phyloP scores from a whole-genome alignment of 2,113 vertebrate genomes.

The human region GRCh38 chr11:41213501-41214000 shows the following conservation, averaged over 20 bases:
- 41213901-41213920: constrained; percentile 43
- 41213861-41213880: neutral
- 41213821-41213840: constrained; percentile 51
- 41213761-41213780: constrained; percentile 53
- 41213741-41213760: constrained; percentile 35
- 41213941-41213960: constrained; percentile 26
- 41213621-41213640: constrained; percentile 10
- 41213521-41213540: neutral
- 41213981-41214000: constrained; percentile 57
- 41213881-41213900: neutral
- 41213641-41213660: constrained; percentile 41
- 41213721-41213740: neutral
- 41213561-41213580: neutral
- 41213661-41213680: constrained; percentile 21
- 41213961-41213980: constrained; percentile 61
- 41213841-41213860: neutral
- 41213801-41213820: constrained; percentile 55
- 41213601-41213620: neutral
- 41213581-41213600: neutral
- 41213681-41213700: neutral
- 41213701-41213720: neutral
- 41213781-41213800: constrained; percentile 53
- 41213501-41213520: neutral
- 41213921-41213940: constrained; percentile 36
- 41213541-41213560: neutral